These are phyloP conservation scores for Acestrorhynchus altus DNA, from an alignment of 2,797 vertebrate species.

Conservation along the genomic window DNA sequence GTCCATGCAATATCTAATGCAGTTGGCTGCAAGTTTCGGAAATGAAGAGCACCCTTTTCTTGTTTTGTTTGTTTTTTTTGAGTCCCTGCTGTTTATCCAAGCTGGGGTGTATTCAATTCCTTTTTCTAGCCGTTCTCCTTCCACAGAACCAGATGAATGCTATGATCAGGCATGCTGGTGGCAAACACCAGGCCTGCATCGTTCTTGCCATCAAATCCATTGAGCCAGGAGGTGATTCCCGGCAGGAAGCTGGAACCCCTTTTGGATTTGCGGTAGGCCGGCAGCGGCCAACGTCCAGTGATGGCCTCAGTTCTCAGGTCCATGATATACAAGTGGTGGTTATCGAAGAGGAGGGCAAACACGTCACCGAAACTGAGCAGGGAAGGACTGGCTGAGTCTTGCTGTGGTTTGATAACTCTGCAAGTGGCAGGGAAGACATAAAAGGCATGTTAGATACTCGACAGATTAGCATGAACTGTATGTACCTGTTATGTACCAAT, in stretches of 20 bases:
- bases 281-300: constrained; percentile 95
- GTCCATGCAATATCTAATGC: constrained; percentile 87
- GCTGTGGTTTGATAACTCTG: constrained; percentile 92
- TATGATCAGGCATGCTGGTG: constrained; percentile 99
- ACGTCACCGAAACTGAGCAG: constrained; percentile 94
- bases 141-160: constrained; percentile 98
- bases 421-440: not conserved
- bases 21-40: constrained; percentile 61
- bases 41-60: constrained; percentile 65
- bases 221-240: constrained; percentile 93
- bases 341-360: constrained; percentile 96
- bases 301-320: constrained; percentile 95
- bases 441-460: not conserved
- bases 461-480: not conserved
- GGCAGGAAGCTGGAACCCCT: constrained; percentile 97
- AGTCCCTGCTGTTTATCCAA: constrained; percentile 34
- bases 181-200: constrained; percentile 96
- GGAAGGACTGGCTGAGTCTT: constrained; percentile 89
- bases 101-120: not conserved
- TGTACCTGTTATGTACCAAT: too few species aligned
- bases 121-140: constrained; percentile 90
- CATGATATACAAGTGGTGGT: constrained; percentile 96
- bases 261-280: constrained; percentile 97
- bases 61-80: constrained; percentile 44
- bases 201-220: constrained; percentile 92